Percentiles rank a stretch among this genome's conserved stretches.
Evolutionary conservation across 2,797 vertebrate species (phyloP).

Genomic region (Rhinichthys osculus): DNA sequence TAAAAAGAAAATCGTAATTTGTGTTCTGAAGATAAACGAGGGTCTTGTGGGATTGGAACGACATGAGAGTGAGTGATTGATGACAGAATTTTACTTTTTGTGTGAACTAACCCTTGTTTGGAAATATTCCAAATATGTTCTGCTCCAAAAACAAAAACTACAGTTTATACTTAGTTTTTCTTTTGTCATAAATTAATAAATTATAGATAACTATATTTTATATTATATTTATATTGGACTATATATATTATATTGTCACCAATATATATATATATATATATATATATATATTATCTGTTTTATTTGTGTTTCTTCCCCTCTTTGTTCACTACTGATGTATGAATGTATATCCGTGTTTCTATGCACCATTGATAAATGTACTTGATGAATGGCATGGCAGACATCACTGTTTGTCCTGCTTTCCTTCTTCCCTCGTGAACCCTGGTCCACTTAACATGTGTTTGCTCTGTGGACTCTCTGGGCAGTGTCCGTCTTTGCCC

Average conservation of each 20-base stretch:
- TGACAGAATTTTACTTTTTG: neutral
- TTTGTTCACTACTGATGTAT: neutral
- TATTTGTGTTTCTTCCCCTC: too few relatives aligned
- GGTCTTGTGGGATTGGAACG: neutral
- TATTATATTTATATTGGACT: too few relatives aligned
- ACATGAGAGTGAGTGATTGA: neutral
- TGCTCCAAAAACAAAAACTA: neutral
- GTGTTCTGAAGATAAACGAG: neutral
- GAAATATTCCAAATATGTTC: too few relatives aligned
- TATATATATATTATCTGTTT: too few relatives aligned
- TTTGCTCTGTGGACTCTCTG: slow-evolving; percentile 27
- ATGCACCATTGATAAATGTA: neutral
- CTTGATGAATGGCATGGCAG: neutral
- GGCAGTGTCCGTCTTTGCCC: slow-evolving; percentile 20
- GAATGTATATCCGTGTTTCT: neutral
- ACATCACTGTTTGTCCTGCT: slow-evolving; percentile 13
- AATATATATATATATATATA: too few relatives aligned
- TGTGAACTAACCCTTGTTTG: neutral
- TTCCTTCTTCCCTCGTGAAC: slow-evolving; percentile 31
- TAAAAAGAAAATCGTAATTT: neutral
- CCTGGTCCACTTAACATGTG: slow-evolving; percentile 14
- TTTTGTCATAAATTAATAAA: neutral
- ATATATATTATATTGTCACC: neutral
- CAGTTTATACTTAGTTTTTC: neutral
- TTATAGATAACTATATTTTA: neutral